Base-by-base conservation (phyloP, 2,797 vertebrate species). In the Aldrovandia affinis region DNA sequence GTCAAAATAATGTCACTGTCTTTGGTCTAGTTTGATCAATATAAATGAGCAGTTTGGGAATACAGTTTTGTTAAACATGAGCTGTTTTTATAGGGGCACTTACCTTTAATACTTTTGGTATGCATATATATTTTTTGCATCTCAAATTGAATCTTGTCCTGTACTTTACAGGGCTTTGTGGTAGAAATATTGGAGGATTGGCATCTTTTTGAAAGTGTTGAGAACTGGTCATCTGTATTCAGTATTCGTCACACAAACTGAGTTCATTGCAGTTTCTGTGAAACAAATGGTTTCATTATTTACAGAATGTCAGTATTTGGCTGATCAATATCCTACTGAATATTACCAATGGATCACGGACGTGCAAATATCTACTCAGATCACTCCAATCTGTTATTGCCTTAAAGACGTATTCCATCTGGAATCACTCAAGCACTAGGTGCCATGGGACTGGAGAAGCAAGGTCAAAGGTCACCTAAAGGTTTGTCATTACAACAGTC, bases 361-460 rank as follows among this genome's bases (percentile, higher is more conserved):
- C 10, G 5, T 78, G 44, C 50, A 78, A 78, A 78, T 78, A 47
- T 47, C 63, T 30, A 30, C 28, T 22, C 75, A 78, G 75, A 78
- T 20, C 1, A 50, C 2, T 78, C 14, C 39, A 47, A 50, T 65
- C 57, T 57, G 57, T 50, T 78, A 63, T 83, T 86, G 85, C 52
- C 77, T 88, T 85, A 36, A 84, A 87, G 86, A 89, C 85, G 87
- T 82, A 77, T 82, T 90, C 86, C 94, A 94, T 95, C 93, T 96
- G 94, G 94, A 92, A 93, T 92, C 92, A 93, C 89, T 94, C 89
- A 89, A 86, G 90, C 92, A 92, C 90, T 88, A 90, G 92, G 89
- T 87, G 90, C 90, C 90, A 91, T 87, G 90, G 90, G 93, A 90
- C 85, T 81, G 81, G 88, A 86, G 87, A 85, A 85, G 85, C 85